phyloP scores from a whole-genome alignment of 2,797 vertebrate species.

The Lophotriccus pileatus region DNA sequence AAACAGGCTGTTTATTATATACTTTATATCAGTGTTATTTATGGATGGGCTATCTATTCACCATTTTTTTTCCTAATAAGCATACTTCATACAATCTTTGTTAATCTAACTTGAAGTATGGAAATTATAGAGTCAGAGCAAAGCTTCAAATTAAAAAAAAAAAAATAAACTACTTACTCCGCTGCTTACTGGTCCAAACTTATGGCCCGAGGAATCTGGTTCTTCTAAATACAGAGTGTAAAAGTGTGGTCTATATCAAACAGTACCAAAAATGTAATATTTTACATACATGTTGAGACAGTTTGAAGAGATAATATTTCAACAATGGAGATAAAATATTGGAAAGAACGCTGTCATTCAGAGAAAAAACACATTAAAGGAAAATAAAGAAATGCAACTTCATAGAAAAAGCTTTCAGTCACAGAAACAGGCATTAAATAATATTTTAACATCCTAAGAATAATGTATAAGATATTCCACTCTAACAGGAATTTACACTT shows the following conservation, averaged over 20 bases:
- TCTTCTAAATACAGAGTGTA: constrained; percentile 97
- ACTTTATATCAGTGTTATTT: background rate
- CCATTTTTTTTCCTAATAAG: background rate
- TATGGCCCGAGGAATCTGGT: constrained; percentile 93
- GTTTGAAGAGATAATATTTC: constrained; percentile 65
- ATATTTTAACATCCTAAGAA: background rate
- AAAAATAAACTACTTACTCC: constrained; percentile 79
- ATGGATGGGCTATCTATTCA: background rate
- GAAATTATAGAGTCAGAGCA: background rate
- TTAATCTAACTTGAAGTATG: background rate
- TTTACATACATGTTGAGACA: constrained; percentile 76
- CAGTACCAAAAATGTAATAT: constrained; percentile 83
- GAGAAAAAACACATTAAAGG: background rate
- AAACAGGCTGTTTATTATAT: background rate
- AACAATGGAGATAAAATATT: constrained; percentile 51
- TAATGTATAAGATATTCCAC: background rate
- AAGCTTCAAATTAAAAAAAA: background rate
- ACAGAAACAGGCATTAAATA: background rate
- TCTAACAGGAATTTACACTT: background rate
- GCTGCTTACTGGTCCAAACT: constrained; percentile 87
- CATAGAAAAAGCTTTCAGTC: background rate
- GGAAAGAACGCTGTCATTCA: background rate
- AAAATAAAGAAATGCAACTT: background rate
- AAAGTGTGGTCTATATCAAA: constrained; percentile 95
- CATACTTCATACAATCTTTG: background rate